These are phyloP conservation scores for Apodemia mormo DNA, from an alignment of 2,888 invertebrate species.

Conservation along the genomic window DNA sequence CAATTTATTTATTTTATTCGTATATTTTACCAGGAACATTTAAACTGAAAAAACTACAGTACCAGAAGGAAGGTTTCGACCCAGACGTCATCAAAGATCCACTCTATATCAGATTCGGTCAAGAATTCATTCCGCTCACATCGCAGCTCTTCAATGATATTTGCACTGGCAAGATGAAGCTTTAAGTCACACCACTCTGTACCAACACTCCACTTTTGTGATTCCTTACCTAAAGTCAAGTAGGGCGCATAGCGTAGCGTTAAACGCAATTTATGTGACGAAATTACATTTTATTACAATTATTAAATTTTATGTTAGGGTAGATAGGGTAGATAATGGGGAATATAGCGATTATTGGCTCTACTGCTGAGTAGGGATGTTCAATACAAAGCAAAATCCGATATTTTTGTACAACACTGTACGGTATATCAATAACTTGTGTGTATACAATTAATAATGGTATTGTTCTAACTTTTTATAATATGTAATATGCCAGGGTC, in stretches of 20 bases:
- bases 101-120: conserved; percentile 84
- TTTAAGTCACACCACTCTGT: conserved; percentile 48
- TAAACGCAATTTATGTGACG: conserved; percentile 6
- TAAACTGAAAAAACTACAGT: conserved; percentile 94
- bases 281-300: not conserved
- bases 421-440: no score
- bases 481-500: not conserved
- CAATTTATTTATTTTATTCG: not conserved
- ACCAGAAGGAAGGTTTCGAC: conserved; percentile 93
- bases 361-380: not conserved
- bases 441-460: no score
- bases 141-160: conserved; percentile 83
- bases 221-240: conserved; percentile 18
- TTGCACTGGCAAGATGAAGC: conserved; percentile 67
- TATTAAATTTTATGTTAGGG: conserved; percentile 8
- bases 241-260: conserved; percentile 16
- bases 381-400: not conserved
- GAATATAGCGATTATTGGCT: not conserved
- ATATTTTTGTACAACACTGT: not conserved
- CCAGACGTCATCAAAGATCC: conserved; percentile 86
- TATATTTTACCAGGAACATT: conserved; percentile 87
- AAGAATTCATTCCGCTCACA: conserved; percentile 81
- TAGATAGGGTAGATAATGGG: not conserved
- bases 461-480: not conserved
- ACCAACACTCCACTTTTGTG: conserved; percentile 8